phyloP scores from a whole-genome alignment of 2,113 vertebrate genomes.

The Felis chaus region DNA sequence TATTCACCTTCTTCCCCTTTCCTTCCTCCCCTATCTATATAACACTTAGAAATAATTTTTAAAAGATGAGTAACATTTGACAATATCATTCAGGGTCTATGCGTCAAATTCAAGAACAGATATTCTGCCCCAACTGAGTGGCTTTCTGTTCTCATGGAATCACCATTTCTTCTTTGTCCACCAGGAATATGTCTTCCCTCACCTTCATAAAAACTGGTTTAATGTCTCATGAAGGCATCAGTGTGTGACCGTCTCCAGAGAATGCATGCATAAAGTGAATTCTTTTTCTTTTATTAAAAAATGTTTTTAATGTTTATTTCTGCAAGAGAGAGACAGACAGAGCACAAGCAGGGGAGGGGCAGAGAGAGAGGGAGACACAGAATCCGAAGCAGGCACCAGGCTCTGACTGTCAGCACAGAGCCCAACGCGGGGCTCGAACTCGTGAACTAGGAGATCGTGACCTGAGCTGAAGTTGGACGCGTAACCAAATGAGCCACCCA shows the following conservation, averaged over 20 bases:
- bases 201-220: background rate
- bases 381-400: too few species aligned
- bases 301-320: too few species aligned
- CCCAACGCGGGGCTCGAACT: too few species aligned
- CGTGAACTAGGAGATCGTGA: too few species aligned
- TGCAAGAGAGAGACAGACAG: too few species aligned
- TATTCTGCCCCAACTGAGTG: background rate
- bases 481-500: too few species aligned
- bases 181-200: background rate
- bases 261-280: background rate
- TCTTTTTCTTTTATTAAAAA: background rate
- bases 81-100: background rate
- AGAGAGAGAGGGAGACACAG: too few species aligned
- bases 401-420: too few species aligned
- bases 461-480: too few species aligned
- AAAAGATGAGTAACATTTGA: background rate
- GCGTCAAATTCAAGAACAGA: background rate
- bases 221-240: background rate
- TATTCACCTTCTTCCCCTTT: background rate
- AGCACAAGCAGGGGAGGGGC: too few species aligned
- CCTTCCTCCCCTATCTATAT: background rate
- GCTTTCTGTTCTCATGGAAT: background rate
- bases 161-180: background rate
- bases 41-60: background rate
- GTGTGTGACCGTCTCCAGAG: background rate